Percentiles rank a stretch among this genome's conserved stretches.
phyloP scores from a whole-genome alignment of 2,888 invertebrate genomes.

The Torymus tubicola region DNA sequence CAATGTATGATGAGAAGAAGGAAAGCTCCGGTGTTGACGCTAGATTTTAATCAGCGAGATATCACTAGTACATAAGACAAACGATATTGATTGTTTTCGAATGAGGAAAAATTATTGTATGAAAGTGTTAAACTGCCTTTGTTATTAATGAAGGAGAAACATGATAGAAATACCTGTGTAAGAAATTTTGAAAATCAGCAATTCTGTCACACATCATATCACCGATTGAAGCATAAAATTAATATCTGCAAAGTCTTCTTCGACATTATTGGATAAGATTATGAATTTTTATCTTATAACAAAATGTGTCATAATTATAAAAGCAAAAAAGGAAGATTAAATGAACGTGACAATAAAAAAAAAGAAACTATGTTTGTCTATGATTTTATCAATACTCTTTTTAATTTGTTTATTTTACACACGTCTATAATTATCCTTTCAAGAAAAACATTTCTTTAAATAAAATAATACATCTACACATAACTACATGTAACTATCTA shows the following conservation, averaged over 20 bases:
- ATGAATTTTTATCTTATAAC: slow-evolving; percentile 18
- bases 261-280: slow-evolving; percentile 36
- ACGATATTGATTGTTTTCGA: slow-evolving; percentile 33
- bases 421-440: slow-evolving; percentile 43
- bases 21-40: background rate
- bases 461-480: slow-evolving; percentile 46
- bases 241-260: slow-evolving; percentile 50
- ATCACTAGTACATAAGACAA: slow-evolving; percentile 65
- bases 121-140: slow-evolving; percentile 54
- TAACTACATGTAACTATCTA: slow-evolving; percentile 38
- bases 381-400: slow-evolving; percentile 29
- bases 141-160: slow-evolving; percentile 24
- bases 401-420: slow-evolving; percentile 53
- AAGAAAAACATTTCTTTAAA: slow-evolving; percentile 22
- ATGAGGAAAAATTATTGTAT: slow-evolving; percentile 27
- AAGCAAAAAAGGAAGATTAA: slow-evolving; percentile 37
- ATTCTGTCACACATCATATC: slow-evolving; percentile 63
- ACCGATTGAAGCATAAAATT: slow-evolving; percentile 63
- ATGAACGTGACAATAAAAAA: slow-evolving; percentile 52
- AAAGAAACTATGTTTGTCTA: background rate
- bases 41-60: slow-evolving; percentile 58
- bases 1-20: slow-evolving; percentile 18
- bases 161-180: slow-evolving; percentile 8
- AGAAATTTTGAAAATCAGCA: slow-evolving; percentile 51
- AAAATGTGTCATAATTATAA: slow-evolving; percentile 32